A percentile compares a stretch with the other conserved stretches of the same genome.
These are phyloP conservation scores for Carollia perspicillata DNA, from an alignment of 2,113 vertebrate species.

Conservation along the genomic window DNA sequence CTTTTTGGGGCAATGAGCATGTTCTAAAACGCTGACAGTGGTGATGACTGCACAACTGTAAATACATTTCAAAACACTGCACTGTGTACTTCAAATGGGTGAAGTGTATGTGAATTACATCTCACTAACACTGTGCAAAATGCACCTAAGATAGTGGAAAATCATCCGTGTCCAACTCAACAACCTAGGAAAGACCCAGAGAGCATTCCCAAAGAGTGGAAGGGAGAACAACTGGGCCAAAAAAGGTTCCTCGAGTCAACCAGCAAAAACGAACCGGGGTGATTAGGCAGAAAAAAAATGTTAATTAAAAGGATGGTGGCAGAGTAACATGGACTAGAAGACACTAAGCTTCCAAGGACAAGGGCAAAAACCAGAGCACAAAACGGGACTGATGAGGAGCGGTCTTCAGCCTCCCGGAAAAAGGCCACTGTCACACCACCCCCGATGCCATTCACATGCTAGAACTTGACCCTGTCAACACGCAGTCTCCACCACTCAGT, in stretches of 20 bases:
- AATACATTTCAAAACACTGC: neutral
- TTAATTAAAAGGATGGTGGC: neutral
- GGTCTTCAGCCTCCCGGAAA: neutral
- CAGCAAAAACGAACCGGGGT: neutral
- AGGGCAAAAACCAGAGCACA: neutral
- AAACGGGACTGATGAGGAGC: neutral
- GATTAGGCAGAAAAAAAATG: neutral
- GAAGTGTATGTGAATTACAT: neutral
- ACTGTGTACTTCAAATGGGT: neutral
- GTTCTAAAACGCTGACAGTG: neutral
- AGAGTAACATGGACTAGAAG: neutral
- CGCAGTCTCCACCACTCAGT: neutral
- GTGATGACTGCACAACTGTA: neutral
- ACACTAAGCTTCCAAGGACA: neutral
- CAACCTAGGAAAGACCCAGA: neutral
- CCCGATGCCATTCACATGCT: neutral
- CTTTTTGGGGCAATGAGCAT: neutral
- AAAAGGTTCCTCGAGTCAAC: neutral
- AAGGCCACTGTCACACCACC: neutral
- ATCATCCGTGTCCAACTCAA: neutral
- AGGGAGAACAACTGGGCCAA: neutral
- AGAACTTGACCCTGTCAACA: neutral
- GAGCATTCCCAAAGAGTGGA: neutral
- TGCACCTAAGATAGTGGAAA: neutral
- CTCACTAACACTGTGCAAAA: conserved; percentile 4